Percentiles rank a stretch among this genome's conserved stretches.
Evolutionary conservation across 2,888 invertebrate genomes (phyloP).

Genomic region (Bombylius discolor): DNA sequence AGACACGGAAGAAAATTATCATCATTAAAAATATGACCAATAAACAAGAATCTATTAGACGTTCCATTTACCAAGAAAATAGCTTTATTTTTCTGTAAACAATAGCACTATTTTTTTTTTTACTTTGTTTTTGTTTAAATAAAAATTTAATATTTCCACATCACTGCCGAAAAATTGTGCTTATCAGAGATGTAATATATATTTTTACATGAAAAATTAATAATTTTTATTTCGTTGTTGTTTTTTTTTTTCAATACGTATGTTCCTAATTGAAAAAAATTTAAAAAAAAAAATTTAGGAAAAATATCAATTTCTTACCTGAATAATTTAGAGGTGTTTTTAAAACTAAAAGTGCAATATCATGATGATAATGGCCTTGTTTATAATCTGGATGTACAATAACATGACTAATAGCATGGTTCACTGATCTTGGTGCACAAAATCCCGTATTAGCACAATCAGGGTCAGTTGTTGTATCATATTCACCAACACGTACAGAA

Average conservation of each 20-base stretch:
- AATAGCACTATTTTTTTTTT: neutral
- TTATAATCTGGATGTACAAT: slow-evolving; percentile 65
- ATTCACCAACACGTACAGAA: slow-evolving; percentile 62
- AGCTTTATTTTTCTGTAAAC: neutral
- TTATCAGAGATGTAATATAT: no score
- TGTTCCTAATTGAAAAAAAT: slow-evolving; percentile 6
- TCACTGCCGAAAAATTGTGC: no score
- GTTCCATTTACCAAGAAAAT: neutral
- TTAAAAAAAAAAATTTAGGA: neutral
- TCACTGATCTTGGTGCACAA: slow-evolving; percentile 58
- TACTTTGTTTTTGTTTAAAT: no score
- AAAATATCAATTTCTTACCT: slow-evolving; percentile 33
- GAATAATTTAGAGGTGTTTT: slow-evolving; percentile 54
- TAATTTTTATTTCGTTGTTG: no score
- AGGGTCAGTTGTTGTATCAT: slow-evolving; percentile 54
- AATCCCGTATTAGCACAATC: slow-evolving; percentile 59
- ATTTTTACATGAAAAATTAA: no score
- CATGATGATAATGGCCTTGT: slow-evolving; percentile 52
- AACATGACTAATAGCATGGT: slow-evolving; percentile 59
- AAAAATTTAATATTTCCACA: no score
- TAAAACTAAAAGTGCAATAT: slow-evolving; percentile 60
- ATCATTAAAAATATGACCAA: neutral
- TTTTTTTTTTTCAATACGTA: no score
- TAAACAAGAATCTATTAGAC: neutral
- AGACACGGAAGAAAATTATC: no score